Evolutionary conservation across 2,113 vertebrate species (phyloP).

Genomic region (Cyphomyrus discorhynchus): DNA sequence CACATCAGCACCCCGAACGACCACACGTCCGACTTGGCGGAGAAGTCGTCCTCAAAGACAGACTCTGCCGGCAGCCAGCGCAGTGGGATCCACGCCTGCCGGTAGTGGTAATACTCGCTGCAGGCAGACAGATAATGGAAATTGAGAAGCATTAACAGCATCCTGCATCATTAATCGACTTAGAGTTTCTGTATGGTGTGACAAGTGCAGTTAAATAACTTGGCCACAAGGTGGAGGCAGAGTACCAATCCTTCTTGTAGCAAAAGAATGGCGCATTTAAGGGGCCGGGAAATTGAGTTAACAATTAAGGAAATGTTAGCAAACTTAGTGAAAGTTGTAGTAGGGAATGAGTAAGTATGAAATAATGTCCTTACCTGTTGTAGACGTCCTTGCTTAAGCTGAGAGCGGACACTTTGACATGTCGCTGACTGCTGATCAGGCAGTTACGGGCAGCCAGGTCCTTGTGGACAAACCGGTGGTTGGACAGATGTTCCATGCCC

Average conservation of each 20-base stretch:
- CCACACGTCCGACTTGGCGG: slow-evolving; percentile 93
- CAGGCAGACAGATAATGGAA: not conserved
- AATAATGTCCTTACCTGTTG: slow-evolving; percentile 68
- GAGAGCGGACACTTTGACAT: slow-evolving; percentile 83
- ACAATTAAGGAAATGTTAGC: not conserved
- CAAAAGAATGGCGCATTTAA: not conserved
- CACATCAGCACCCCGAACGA: slow-evolving; percentile 95
- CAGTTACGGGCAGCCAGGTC: slow-evolving; percentile 93
- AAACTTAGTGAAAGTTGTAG: not conserved
- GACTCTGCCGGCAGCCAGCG: slow-evolving; percentile 93
- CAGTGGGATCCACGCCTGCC: slow-evolving; percentile 88
- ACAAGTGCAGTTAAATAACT: not conserved
- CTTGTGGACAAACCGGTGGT: slow-evolving; percentile 86
- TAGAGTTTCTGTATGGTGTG: too few relatives aligned
- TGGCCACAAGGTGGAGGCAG: slow-evolving; percentile 15
- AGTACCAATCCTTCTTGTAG: not conserved
- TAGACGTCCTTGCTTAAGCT: slow-evolving; percentile 96
- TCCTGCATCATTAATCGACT: not conserved
- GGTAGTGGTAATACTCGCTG: slow-evolving; percentile 95
- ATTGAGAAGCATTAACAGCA: not conserved
- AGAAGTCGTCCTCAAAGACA: slow-evolving; percentile 87
- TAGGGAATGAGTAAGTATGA: not conserved
- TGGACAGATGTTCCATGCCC: slow-evolving; percentile 95
- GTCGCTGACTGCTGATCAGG: slow-evolving; percentile 80
- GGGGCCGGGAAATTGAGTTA: not conserved